Conservation (phyloP, 2,888 invertebrate genomes). For the Troglohyphantes excavatus region DNA sequence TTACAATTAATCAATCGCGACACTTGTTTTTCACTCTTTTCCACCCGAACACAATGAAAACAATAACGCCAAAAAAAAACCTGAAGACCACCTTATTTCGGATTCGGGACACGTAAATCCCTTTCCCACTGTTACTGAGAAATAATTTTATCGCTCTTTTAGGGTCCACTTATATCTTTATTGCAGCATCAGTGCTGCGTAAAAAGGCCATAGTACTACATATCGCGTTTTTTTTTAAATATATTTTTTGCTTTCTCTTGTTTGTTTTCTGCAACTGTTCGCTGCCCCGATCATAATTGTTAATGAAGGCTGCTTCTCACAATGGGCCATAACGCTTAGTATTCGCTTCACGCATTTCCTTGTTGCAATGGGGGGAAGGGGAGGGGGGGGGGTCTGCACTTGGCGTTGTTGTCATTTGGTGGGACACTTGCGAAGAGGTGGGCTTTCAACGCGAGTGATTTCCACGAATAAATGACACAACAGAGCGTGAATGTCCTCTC, state of each 20-base stretch:
- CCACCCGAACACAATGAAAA: not conserved
- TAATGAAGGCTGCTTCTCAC: slow-evolving; percentile 8
- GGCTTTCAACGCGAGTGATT: too few species aligned
- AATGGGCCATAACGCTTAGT: not conserved
- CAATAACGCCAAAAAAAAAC: not conserved
- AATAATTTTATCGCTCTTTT: not conserved
- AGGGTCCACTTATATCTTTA: slow-evolving; percentile 5
- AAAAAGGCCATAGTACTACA: not conserved
- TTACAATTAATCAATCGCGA: not conserved
- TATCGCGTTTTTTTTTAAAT: not conserved
- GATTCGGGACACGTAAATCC: not conserved
- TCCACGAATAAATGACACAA: too few species aligned
- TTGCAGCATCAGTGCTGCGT: slow-evolving; percentile 5
- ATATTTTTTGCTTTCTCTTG: not conserved
- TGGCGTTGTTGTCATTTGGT: not conserved
- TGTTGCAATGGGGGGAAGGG: slow-evolving; percentile 19
- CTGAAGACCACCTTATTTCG: not conserved
- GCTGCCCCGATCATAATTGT: not conserved
- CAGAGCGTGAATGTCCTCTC: too few species aligned
- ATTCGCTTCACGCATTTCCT: slow-evolving; percentile 63
- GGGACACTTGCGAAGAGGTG: too few species aligned
- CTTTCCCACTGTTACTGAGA: slow-evolving; percentile 6
- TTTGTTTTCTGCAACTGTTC: not conserved
- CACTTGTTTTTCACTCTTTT: slow-evolving; percentile 1
- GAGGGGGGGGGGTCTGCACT: too few species aligned